Conservation (phyloP, 2,797 vertebrate genomes). For the Anableps anableps region DNA sequence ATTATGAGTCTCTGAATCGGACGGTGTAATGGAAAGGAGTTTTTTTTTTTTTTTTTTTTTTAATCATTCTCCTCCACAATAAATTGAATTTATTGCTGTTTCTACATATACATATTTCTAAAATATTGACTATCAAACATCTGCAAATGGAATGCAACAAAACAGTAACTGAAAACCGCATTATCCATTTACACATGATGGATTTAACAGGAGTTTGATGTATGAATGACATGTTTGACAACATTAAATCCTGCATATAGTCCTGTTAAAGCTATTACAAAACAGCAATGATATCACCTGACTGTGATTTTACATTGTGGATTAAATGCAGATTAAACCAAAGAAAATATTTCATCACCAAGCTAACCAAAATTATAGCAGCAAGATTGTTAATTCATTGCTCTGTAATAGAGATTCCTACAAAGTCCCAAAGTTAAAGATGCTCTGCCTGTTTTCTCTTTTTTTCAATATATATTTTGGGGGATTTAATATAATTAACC, state of each 20-base stretch:
- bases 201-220: background rate
- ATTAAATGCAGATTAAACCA: background rate
- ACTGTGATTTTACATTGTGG: background rate
- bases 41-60: background rate
- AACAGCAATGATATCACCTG: background rate
- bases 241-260: background rate
- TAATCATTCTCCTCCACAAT: background rate
- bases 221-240: background rate
- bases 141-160: background rate
- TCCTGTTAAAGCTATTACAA: background rate
- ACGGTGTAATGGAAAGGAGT: background rate
- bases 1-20: slow-evolving; percentile 2
- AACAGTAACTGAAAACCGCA: background rate
- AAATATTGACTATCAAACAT: background rate
- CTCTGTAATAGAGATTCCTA: background rate
- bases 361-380: background rate
- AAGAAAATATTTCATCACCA: no score
- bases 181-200: background rate
- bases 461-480: background rate
- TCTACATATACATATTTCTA: no score
- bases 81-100: slow-evolving; percentile 6
- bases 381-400: background rate
- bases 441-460: background rate
- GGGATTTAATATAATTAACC: background rate
- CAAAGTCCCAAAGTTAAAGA: background rate